phyloP scores from a whole-genome alignment of 2,113 vertebrate species.

The Thunnus maccoyii region DNA sequence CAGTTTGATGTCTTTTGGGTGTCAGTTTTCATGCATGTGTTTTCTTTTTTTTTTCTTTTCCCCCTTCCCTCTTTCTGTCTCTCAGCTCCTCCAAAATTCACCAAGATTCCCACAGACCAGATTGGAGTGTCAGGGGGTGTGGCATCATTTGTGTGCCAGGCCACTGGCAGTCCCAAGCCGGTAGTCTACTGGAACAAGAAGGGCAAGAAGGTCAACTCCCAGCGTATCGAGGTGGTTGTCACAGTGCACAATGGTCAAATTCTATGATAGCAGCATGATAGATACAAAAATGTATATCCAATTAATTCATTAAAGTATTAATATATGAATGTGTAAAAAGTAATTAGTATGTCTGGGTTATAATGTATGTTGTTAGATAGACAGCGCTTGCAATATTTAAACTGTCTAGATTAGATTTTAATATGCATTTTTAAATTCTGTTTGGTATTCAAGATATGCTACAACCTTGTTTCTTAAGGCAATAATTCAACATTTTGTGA shows the following conservation, averaged over 20 bases:
- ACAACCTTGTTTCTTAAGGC: not conserved
- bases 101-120: slow-evolving; percentile 95
- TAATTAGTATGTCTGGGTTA: not conserved
- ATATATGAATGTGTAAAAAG: not conserved
- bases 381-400: not conserved
- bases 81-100: slow-evolving; percentile 89
- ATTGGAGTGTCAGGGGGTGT: slow-evolving; percentile 97
- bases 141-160: slow-evolving; percentile 98
- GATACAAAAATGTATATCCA: slow-evolving; percentile 15
- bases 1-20: slow-evolving; percentile 26
- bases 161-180: slow-evolving; percentile 93
- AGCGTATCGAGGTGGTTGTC: slow-evolving; percentile 96
- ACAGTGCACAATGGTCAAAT: slow-evolving; percentile 73
- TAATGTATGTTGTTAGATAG: not conserved
- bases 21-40: slow-evolving; percentile 43
- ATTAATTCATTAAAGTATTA: not conserved
- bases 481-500: not conserved
- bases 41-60: not conserved
- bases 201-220: slow-evolving; percentile 98
- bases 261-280: slow-evolving; percentile 16
- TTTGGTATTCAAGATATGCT: not conserved
- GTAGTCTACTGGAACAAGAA: slow-evolving; percentile 99
- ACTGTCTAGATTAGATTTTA: not conserved
- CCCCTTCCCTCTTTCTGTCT: not conserved
- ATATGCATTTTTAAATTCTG: not conserved